Evolutionary conservation across 2,113 vertebrate genomes (phyloP).

Genomic region (Vulpes lagopus): DNA sequence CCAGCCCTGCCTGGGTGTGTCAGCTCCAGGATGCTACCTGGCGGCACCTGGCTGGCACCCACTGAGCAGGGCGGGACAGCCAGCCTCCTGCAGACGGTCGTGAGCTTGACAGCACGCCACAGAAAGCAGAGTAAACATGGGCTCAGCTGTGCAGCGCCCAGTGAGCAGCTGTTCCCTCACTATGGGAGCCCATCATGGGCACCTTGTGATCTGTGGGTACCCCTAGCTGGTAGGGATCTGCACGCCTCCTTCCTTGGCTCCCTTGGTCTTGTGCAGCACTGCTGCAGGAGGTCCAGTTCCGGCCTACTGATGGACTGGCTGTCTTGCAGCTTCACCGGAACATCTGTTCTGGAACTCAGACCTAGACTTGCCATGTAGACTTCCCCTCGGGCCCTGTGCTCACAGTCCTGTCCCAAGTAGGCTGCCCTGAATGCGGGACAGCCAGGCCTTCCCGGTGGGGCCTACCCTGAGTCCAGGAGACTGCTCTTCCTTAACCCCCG

Average conservation of each 20-base stretch:
- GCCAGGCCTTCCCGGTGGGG: accelerated
- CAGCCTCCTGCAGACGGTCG: accelerated
- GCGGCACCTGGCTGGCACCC: neutral
- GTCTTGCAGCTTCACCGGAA: no score
- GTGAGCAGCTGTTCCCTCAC: accelerated
- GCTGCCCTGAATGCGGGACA: accelerated
- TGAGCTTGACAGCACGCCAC: neutral
- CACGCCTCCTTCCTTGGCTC: accelerated
- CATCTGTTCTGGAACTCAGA: neutral
- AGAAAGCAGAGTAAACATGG: accelerated
- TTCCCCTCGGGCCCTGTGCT: accelerated
- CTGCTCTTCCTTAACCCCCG: conserved; percentile 86
- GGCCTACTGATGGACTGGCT: no score
- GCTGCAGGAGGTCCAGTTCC: neutral
- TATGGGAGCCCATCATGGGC: accelerated
- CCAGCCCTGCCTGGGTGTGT: accelerated
- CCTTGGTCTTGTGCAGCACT: accelerated
- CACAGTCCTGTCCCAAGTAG: accelerated
- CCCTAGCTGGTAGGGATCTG: accelerated
- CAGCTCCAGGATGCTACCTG: accelerated
- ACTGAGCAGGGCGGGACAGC: accelerated
- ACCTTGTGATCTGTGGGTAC: accelerated
- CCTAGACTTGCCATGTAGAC: accelerated
- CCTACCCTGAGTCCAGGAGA: accelerated
- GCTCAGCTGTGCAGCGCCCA: accelerated